Conservation (phyloP, 2,888 invertebrate genomes). For the Thysanoteuthis rhombus region DNA sequence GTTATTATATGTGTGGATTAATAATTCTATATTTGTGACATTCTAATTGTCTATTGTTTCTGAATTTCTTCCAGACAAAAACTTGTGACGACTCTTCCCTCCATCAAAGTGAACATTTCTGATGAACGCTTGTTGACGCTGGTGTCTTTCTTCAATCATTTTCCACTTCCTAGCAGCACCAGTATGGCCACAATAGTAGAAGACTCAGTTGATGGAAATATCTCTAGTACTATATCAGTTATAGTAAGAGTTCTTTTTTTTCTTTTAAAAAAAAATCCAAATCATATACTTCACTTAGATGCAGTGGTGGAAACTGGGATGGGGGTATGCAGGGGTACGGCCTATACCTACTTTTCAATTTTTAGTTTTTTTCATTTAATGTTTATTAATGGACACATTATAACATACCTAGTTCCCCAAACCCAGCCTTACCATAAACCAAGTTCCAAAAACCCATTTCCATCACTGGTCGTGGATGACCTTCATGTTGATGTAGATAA, state of each 20-base stretch:
- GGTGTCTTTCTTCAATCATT: conserved; percentile 74
- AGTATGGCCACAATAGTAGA: conserved; percentile 57
- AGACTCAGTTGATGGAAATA: conserved; percentile 55
- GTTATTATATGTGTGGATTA: too few species aligned
- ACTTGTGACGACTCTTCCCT: conserved; percentile 78
- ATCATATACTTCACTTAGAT: neutral
- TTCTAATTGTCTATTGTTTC: neutral
- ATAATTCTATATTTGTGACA: neutral
- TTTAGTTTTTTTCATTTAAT: too few species aligned
- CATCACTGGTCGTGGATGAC: too few species aligned
- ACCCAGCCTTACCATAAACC: too few species aligned
- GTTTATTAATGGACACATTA: too few species aligned
- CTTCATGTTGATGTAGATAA: neutral
- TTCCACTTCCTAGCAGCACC: conserved; percentile 69
- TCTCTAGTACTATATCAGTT: neutral
- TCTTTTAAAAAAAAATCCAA: neutral
- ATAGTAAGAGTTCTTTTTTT: neutral
- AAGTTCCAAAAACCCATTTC: too few species aligned
- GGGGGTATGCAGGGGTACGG: too few species aligned
- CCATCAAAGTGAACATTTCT: conserved; percentile 80
- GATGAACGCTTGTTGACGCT: conserved; percentile 77
- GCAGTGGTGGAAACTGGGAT: too few species aligned
- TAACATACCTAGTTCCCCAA: too few species aligned
- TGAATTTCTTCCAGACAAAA: conserved; percentile 74
- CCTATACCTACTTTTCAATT: too few species aligned